These are phyloP conservation scores for Falcunculus frontatus DNA, from an alignment of 2,113 vertebrate species.

Conservation along the genomic window DNA sequence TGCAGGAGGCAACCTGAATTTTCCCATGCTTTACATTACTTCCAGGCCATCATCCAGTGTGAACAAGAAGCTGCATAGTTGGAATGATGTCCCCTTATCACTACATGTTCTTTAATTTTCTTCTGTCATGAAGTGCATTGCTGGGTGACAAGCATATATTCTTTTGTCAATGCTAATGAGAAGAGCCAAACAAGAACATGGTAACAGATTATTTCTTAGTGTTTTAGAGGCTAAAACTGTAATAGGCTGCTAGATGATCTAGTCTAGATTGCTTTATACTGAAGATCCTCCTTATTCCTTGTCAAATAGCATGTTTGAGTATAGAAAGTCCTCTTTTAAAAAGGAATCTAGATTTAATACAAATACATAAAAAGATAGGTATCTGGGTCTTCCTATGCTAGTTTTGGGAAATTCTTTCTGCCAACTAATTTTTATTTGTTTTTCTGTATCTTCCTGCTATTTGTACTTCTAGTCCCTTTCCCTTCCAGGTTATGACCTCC, in stretches of 20 bases:
- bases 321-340: not conserved
- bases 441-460: not conserved
- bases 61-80: not conserved
- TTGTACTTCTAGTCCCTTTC: not conserved
- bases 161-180: not conserved
- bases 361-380: not conserved
- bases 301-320: not conserved
- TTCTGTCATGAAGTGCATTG: not conserved
- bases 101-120: not conserved
- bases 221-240: not conserved
- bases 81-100: not conserved
- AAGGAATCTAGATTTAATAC: not conserved
- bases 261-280: not conserved
- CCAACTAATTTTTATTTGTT: not conserved
- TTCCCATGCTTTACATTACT: not conserved
- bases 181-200: not conserved
- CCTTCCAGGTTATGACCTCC: not conserved
- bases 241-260: not conserved
- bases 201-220: not conserved
- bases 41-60: not conserved
- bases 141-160: not conserved
- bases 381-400: fast-evolving
- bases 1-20: not conserved
- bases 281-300: not conserved
- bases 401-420: not conserved